Evolutionary conservation across 53 echinoderm and acorn worm species (phyloP), one percentile per base, ranked within the genome.

Genomic region (Echinarachnius parma): DNA sequence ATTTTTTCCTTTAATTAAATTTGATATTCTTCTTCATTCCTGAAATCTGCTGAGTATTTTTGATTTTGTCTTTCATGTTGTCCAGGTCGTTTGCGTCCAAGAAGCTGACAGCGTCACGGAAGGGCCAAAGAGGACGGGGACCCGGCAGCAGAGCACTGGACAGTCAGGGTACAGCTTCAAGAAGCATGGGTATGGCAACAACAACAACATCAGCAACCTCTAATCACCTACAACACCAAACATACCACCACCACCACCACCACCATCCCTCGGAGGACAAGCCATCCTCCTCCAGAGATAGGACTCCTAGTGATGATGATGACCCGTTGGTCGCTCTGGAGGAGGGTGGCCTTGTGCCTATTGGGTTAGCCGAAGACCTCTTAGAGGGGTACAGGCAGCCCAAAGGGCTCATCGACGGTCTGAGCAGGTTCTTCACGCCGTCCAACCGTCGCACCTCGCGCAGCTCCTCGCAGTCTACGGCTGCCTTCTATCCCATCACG

Each of bases 371-470:
- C 24, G 60, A 57, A 29, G 79, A 76, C 76, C 66, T 77, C 45
- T 81, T 86, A 53, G 89, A 89, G 28, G 81, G 81, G 64, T 80
- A 80, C 66, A 89, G n/a, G n/a, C n/a, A 98, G 80, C 98, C 98
- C 34, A 85, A 88, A 49, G 98, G 98, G 54, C 83, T 98, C 26
- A 88, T 98, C 36, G 98, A 98, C 68, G 98, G 98, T 44, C 67
- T 98, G 66, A 88, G 82, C 69, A 61, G 83, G 59, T 98, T 98
- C 77, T 98, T 92, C 77, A 98, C 98, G 31, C 98, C 98, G 10
- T 76, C 86, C 53, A 98, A 98, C 59, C 78, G 85, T 37, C 79
- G 98, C 53, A 98, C 91, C 76, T 91, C 98, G 11, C 79, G 98
- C 31, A 88, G 90, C 82, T 94, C 94, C 46, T 84, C 89, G 11